These are phyloP conservation scores for Meleagris gallopavo DNA, from an alignment of 2,113 vertebrate genomes.

Conservation along the genomic window DNA sequence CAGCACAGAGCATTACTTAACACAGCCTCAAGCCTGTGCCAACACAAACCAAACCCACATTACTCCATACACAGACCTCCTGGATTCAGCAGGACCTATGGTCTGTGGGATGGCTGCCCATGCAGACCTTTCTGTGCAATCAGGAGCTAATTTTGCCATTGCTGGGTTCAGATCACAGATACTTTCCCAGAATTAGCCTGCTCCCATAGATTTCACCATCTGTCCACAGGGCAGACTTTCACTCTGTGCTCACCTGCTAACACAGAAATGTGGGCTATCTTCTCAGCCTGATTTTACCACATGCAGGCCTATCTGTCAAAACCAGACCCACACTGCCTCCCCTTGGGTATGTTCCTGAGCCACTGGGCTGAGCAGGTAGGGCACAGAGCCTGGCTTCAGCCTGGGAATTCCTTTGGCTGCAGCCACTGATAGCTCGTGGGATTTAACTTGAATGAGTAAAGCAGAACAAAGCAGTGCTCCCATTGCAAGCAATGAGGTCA, in stretches of 20 bases:
- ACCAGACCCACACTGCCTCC: background rate
- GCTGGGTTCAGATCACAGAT: background rate
- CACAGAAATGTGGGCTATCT: fast-evolving
- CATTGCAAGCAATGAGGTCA: background rate
- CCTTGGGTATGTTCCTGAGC: background rate
- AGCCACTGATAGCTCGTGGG: background rate
- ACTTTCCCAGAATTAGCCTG: background rate
- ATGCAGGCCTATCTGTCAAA: background rate
- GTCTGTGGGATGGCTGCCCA: background rate
- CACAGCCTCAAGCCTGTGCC: background rate
- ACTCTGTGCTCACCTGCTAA: background rate
- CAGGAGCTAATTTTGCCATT: background rate
- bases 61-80: background rate
- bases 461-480: background rate
- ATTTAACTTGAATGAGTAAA: background rate
- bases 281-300: background rate
- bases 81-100: background rate
- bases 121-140: background rate
- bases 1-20: background rate
- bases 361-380: background rate
- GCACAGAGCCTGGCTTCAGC: background rate
- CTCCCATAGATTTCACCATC: background rate
- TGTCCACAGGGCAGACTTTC: background rate
- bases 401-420: background rate
- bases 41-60: background rate